A percentile compares a stretch with the other conserved stretches of the same genome.
These are phyloP conservation scores for Hirudo medicinalis DNA, from an alignment of 1,140 invertebrate genomes.

Conservation along the genomic window DNA sequence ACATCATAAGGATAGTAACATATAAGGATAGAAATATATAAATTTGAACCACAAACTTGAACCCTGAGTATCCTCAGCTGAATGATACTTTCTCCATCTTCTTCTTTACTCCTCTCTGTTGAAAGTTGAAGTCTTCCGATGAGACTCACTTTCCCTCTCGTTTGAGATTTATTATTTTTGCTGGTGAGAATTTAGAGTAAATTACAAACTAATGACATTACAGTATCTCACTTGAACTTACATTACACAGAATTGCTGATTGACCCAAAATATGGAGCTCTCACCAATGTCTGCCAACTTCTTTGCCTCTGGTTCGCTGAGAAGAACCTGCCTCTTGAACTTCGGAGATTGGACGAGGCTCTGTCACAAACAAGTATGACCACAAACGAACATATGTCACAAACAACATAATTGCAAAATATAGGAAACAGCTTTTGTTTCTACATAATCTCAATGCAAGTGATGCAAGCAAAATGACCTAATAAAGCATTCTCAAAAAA, in stretches of 20 bases:
- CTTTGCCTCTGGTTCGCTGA: slow-evolving; percentile 62
- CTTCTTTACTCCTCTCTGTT: slow-evolving; percentile 75
- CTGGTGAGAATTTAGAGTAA: slow-evolving; percentile 34
- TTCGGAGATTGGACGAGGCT: slow-evolving; percentile 92
- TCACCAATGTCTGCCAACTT: slow-evolving; percentile 86
- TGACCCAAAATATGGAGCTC: slow-evolving; percentile 85
- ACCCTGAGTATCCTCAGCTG: slow-evolving; percentile 80
- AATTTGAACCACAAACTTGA: slow-evolving; percentile 45
- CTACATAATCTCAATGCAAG: too few species aligned
- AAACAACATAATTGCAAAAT: too few species aligned
- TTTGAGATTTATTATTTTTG: slow-evolving; percentile 86
- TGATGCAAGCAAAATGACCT: too few species aligned
- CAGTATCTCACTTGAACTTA: slow-evolving; percentile 30
- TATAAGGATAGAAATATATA: background rate
- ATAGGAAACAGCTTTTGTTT: too few species aligned
- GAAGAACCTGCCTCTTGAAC: slow-evolving; percentile 75
- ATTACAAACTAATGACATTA: background rate
- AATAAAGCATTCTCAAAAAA: too few species aligned
- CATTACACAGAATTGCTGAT: slow-evolving; percentile 82
- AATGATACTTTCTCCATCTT: slow-evolving; percentile 94
- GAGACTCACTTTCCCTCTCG: slow-evolving; percentile 82
- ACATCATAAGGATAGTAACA: background rate
- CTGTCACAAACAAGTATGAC: slow-evolving; percentile 35
- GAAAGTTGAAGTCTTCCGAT: slow-evolving; percentile 84
- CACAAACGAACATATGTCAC: too few species aligned